Evolutionary conservation across 2,888 invertebrate species (phyloP), one percentile per base, ranked within the genome.

Genomic region (Ornithoptera alexandrae): DNA sequence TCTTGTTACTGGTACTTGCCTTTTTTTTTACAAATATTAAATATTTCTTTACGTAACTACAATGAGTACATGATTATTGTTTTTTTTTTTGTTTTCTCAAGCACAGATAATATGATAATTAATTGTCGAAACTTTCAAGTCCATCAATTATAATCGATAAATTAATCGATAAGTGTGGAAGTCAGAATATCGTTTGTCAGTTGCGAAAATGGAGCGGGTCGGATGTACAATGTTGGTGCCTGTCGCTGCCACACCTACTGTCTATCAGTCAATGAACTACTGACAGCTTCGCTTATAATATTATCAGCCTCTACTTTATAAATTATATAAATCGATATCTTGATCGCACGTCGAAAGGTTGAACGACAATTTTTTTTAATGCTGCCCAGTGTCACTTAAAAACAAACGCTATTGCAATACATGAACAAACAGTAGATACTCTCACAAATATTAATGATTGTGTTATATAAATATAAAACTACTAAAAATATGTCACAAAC

Each of bases 191-290:
- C 60, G 59, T 67, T 78, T 77, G 74, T 69, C 68, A 73, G 74
- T 82, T 80, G 75, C 80, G 78, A 82, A 86, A 86, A 74, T 75
- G 74, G 78, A 77, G 70, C 79, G 69, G 70, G 74, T 70, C 74
- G 73, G 72, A 71, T 71, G 62, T 72, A 68, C 73, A 72, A 71
- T 70, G 76, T 79, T 79, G 78, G 76, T 74, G 71, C 69, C 72
- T 75, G 76, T 75, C 70, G 71, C 73, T 80, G 81, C 83, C 82
- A 81, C 81, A 76, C 80, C 81, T 79, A 84, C 83, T 75, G 69
- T 74, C 68, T 80, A 78, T 82, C 81, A 79, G 70, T 74, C 67
- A 71, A 67, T 67, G 65, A 72, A 71, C 73, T 72, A 81, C 71
- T 82, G 80, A 83, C 82, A 84, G 76, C 70, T 75, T 72, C 68